phyloP scores from a whole-genome alignment of 2,797 vertebrate species.

The Hapalemur alaotrensis region DNA sequence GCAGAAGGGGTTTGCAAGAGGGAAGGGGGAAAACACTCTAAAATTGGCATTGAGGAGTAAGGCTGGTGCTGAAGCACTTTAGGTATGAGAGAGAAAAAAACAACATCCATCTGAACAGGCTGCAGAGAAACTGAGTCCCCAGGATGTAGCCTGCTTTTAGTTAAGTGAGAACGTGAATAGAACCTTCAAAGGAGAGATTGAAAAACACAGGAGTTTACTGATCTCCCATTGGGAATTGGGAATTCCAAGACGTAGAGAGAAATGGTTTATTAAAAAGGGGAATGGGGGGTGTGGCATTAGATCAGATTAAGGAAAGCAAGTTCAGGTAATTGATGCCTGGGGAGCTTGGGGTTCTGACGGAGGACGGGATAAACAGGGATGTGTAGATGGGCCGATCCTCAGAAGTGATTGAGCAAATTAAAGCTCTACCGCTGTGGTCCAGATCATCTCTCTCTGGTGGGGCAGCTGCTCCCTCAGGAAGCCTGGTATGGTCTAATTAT shows the following conservation, averaged over 20 bases:
- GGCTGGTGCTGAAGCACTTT: background rate
- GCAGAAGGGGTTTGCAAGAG: background rate
- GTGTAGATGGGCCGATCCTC: background rate
- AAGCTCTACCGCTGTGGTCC: background rate
- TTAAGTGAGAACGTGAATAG: background rate
- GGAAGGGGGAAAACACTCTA: background rate
- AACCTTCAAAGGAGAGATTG: background rate
- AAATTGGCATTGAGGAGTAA: background rate
- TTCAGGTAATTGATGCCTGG: background rate
- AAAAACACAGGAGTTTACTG: background rate
- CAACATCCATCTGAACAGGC: background rate
- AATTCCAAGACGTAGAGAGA: background rate
- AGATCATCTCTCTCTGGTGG: background rate
- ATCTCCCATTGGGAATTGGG: background rate
- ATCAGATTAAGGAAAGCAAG: background rate
- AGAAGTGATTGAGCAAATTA: background rate
- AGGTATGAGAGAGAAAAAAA: background rate
- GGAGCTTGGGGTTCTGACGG: background rate
- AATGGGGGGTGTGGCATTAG: background rate
- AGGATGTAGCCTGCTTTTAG: background rate
- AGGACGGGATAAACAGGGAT: background rate
- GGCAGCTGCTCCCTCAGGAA: background rate
- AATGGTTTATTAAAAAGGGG: background rate
- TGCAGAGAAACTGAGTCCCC: background rate
- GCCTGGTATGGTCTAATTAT: background rate